A percentile compares a stretch with the other conserved stretches of the same genome.
phyloP scores from a whole-genome alignment of 1,140 invertebrate species.

The Asbolus verrucosus region DNA sequence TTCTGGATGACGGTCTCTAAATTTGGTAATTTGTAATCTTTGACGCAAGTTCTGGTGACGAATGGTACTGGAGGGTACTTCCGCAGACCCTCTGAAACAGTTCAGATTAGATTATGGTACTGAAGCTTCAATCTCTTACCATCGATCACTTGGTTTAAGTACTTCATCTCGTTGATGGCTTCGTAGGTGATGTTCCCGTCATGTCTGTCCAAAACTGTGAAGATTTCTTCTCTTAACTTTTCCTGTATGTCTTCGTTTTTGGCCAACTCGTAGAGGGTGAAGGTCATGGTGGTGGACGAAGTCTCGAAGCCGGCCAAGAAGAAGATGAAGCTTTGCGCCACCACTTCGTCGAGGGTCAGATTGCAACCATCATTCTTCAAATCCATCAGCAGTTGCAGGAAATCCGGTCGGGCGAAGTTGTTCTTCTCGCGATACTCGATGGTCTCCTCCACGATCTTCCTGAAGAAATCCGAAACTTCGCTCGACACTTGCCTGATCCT shows the following conservation, averaged over 20 bases:
- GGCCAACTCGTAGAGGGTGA: constrained; percentile 75
- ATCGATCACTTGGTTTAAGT: constrained; percentile 53
- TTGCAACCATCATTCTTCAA: neutral
- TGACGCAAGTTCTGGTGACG: constrained; percentile 64
- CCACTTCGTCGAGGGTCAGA: constrained; percentile 66
- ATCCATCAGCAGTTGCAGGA: constrained; percentile 49
- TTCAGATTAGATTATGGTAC: constrained; percentile 53
- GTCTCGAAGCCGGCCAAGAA: constrained; percentile 74
- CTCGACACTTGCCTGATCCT: constrained; percentile 50
- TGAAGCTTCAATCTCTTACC: constrained; percentile 61
- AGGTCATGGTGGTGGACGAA: constrained; percentile 73
- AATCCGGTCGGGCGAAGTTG: constrained; percentile 31
- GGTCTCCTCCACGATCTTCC: constrained; percentile 61
- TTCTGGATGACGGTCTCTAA: too few species aligned
- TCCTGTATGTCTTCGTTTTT: constrained; percentile 64
- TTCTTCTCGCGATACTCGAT: constrained; percentile 64
- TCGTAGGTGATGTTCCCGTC: constrained; percentile 69
- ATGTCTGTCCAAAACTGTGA: constrained; percentile 64
- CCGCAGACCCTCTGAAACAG: constrained; percentile 67
- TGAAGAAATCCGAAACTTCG: constrained; percentile 63
- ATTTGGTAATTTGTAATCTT: constrained; percentile 66
- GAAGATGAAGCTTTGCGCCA: constrained; percentile 71
- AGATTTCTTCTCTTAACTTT: constrained; percentile 67
- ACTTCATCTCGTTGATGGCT: constrained; percentile 69
- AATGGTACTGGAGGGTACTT: constrained; percentile 68